phyloP scores from a whole-genome alignment of 2,797 vertebrate genomes.

The Pelochelys cantorii region DNA sequence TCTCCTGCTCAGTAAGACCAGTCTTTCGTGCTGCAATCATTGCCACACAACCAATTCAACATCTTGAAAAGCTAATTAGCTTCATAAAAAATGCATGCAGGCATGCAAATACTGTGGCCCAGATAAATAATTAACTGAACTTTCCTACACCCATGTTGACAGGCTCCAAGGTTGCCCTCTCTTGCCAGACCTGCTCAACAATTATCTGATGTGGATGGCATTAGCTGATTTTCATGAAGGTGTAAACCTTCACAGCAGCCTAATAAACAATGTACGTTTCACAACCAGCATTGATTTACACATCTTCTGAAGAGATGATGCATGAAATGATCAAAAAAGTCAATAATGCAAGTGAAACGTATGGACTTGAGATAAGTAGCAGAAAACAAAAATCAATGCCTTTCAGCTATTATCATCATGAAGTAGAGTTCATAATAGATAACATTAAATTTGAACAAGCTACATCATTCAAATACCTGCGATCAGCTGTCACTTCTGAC shows the following conservation, averaged over 20 bases:
- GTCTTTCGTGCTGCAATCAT: slow-evolving; percentile 75
- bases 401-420: slow-evolving; percentile 84
- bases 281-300: slow-evolving; percentile 84
- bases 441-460: slow-evolving; percentile 84
- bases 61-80: slow-evolving; percentile 86
- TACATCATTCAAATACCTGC: slow-evolving; percentile 81
- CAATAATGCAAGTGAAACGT: slow-evolving; percentile 84
- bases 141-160: slow-evolving; percentile 68
- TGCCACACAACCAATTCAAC: slow-evolving; percentile 78
- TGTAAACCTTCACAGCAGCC: slow-evolving; percentile 74
- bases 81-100: slow-evolving; percentile 84
- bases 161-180: slow-evolving; percentile 78
- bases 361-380: slow-evolving; percentile 82
- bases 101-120: slow-evolving; percentile 82
- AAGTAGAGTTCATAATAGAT: slow-evolving; percentile 83
- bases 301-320: slow-evolving; percentile 84
- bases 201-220: slow-evolving; percentile 67
- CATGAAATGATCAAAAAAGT: slow-evolving; percentile 84
- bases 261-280: slow-evolving; percentile 83
- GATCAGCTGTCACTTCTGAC: slow-evolving; percentile 79
- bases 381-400: slow-evolving; percentile 85
- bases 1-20: slow-evolving; percentile 46
- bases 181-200: slow-evolving; percentile 80
- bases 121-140: slow-evolving; percentile 85
- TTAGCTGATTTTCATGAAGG: slow-evolving; percentile 79